Conservation (phyloP, 2,113 vertebrate species). For the Cyprinus carpio region DNA sequence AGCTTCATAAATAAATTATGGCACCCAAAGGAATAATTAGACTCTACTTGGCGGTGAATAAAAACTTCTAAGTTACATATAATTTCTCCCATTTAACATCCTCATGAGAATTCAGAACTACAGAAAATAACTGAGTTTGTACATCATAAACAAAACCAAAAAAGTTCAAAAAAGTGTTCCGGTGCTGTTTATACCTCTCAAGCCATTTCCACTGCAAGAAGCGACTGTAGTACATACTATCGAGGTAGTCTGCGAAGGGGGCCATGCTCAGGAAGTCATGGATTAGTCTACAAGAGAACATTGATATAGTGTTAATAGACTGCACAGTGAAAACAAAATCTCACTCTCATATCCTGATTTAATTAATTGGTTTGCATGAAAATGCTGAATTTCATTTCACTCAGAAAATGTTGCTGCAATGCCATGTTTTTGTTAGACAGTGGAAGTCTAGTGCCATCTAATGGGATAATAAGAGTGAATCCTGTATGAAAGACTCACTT, state of each 20-base stretch:
- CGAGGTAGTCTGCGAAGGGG: conserved; percentile 95
- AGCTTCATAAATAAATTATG: conserved; percentile 43
- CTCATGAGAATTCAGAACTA: background rate
- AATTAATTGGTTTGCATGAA: background rate
- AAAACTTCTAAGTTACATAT: conserved; percentile 11
- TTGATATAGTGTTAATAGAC: background rate
- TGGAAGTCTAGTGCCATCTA: background rate
- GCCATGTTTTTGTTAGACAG: background rate
- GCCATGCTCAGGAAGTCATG: conserved; percentile 93
- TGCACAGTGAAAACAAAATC: background rate
- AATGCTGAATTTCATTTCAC: background rate
- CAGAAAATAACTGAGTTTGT: background rate
- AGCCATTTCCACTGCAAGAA: conserved; percentile 99
- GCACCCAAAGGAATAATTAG: conserved; percentile 34
- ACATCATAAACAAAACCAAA: background rate
- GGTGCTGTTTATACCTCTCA: conserved; percentile 81
- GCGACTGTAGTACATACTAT: conserved; percentile 95
- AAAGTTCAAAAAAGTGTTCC: background rate
- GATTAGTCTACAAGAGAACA: conserved; percentile 79
- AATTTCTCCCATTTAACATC: background rate
- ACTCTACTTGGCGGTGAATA: background rate
- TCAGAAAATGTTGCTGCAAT: background rate
- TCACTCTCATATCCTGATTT: background rate
- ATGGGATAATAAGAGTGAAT: conserved; percentile 5
- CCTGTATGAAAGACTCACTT: conserved; percentile 77